These are phyloP conservation scores for Zeus faber DNA, from an alignment of 2,113 vertebrate genomes.

Conservation along the genomic window DNA sequence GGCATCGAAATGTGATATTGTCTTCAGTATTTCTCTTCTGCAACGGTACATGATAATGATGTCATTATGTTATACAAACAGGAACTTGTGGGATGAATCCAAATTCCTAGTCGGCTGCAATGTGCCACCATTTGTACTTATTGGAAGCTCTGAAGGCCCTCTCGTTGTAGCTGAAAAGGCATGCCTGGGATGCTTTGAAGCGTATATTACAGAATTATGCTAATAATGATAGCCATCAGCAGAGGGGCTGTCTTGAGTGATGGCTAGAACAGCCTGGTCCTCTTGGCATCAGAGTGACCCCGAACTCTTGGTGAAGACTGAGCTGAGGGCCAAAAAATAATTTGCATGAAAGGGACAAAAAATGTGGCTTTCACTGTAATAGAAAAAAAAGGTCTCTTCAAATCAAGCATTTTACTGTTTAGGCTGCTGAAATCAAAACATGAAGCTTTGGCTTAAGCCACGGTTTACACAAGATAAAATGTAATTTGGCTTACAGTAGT, in stretches of 20 bases:
- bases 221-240: slow-evolving; percentile 39
- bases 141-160: background rate
- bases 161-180: slow-evolving; percentile 15
- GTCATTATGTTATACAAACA: slow-evolving; percentile 4
- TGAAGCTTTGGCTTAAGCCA: no score
- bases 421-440: background rate
- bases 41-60: no score
- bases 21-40: no score
- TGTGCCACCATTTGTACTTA: slow-evolving; percentile 10
- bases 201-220: slow-evolving; percentile 28
- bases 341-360: slow-evolving; percentile 20
- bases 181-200: slow-evolving; percentile 35
- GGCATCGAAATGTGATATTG: background rate
- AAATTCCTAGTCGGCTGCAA: slow-evolving; percentile 6
- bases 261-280: slow-evolving; percentile 29
- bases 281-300: slow-evolving; percentile 37
- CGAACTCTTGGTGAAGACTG: slow-evolving; percentile 33
- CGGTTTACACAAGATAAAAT: no score
- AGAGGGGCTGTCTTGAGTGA: slow-evolving; percentile 33
- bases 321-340: slow-evolving; percentile 38
- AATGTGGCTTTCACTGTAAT: slow-evolving; percentile 10
- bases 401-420: slow-evolving; percentile 9
- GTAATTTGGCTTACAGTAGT: no score
- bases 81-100: background rate
- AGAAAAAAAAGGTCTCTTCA: slow-evolving; percentile 16